phyloP scores from a whole-genome alignment of 2,797 vertebrate species.

The Coluber constrictor region DNA sequence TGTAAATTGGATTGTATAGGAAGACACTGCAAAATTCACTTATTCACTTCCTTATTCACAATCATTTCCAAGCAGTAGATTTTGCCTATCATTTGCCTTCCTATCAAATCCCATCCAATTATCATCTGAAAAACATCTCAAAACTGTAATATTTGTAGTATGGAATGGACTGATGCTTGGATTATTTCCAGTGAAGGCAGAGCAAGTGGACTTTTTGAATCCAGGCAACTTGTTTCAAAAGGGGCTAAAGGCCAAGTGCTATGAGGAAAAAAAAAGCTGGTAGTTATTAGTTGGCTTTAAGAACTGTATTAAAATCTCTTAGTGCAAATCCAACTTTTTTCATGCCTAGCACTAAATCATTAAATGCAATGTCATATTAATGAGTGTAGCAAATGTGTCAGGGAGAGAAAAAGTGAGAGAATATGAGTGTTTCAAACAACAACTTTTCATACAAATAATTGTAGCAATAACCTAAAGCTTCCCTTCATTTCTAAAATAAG shows the following conservation, averaged over 20 bases:
- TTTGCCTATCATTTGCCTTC: accelerated
- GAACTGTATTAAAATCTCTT: slow-evolving; percentile 62
- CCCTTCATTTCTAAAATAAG: background rate
- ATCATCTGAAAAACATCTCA: slow-evolving; percentile 17
- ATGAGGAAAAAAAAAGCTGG: slow-evolving; percentile 56
- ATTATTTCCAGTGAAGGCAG: slow-evolving; percentile 45
- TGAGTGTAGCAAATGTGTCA: background rate
- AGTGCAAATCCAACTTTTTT: slow-evolving; percentile 62
- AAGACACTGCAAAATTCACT: slow-evolving; percentile 6
- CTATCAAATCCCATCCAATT: slow-evolving; percentile 5
- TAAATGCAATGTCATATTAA: background rate
- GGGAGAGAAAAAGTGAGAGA: too few species aligned
- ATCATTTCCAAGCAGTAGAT: background rate
- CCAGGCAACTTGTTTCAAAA: slow-evolving; percentile 59
- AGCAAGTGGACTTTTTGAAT: slow-evolving; percentile 51
- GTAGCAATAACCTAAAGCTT: background rate
- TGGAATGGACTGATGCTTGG: slow-evolving; percentile 51
- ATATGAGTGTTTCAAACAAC: background rate
- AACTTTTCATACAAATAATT: background rate
- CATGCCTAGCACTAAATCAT: background rate
- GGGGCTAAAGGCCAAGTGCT: slow-evolving; percentile 57
- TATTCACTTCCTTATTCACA: background rate
- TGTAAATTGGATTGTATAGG: background rate
- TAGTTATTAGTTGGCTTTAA: slow-evolving; percentile 54
- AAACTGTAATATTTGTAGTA: slow-evolving; percentile 33